These are phyloP conservation scores for Achlya flavicornis DNA, from an alignment of 2,888 invertebrate genomes.

Conservation along the genomic window DNA sequence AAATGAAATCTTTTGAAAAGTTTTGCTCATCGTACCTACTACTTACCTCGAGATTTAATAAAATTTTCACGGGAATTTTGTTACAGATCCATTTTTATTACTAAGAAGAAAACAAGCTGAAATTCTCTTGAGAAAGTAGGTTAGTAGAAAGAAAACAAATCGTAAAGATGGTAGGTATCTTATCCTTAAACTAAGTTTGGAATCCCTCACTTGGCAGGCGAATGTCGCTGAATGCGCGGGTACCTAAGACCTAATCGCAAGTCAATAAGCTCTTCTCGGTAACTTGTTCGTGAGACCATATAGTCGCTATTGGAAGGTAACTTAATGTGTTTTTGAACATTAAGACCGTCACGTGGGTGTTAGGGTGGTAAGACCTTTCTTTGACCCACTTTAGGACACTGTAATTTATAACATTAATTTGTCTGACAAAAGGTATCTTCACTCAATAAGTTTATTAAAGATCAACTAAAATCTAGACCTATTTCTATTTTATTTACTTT, in stretches of 20 bases:
- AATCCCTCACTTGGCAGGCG: slow-evolving; percentile 12
- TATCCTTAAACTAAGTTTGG: slow-evolving; percentile 9
- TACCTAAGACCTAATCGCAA: slow-evolving; percentile 11
- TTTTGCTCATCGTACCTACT: not conserved
- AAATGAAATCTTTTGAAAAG: not conserved
- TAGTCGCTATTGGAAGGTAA: not conserved
- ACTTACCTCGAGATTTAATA: not conserved
- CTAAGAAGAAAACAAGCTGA: not conserved
- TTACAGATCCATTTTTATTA: too few species aligned
- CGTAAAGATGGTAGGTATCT: slow-evolving; percentile 4
- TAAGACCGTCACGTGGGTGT: not conserved
- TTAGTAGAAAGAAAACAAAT: slow-evolving; percentile 6
- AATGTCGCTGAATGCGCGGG: slow-evolving; percentile 10
- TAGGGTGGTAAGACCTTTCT: too few species aligned
- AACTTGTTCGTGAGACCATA: slow-evolving; percentile 1
- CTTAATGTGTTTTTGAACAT: not conserved
- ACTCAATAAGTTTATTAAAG: too few species aligned
- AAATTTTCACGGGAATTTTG: not conserved
- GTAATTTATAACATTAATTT: too few species aligned
- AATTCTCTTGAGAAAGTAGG: not conserved
- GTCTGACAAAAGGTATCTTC: too few species aligned
- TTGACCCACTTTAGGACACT: too few species aligned
- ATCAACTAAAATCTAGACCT: too few species aligned
- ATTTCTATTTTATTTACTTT: too few species aligned
- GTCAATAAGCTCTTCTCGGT: slow-evolving; percentile 8